These are phyloP conservation scores for Melinaea marsaeus DNA, from an alignment of 2,888 invertebrate species.

Conservation along the genomic window DNA sequence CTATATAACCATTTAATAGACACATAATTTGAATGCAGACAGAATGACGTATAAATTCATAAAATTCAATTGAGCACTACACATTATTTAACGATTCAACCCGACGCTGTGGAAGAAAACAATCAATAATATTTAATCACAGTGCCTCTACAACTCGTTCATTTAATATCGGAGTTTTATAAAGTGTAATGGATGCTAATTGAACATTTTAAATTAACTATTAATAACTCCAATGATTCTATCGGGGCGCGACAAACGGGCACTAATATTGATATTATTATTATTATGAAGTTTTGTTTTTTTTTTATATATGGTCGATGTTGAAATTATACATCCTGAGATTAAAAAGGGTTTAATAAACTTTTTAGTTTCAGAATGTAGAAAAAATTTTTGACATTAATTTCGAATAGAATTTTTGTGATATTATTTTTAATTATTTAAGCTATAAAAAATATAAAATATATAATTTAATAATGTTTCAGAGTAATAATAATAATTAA, in stretches of 20 bases:
- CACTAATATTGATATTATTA: conserved; percentile 28
- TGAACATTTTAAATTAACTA: conserved; percentile 72
- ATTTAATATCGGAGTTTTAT: conserved; percentile 69
- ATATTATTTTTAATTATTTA: too few species aligned
- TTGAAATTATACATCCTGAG: too few species aligned
- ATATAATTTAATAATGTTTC: background rate
- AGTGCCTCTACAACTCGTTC: conserved; percentile 44
- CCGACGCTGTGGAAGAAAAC: conserved; percentile 52
- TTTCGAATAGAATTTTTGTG: too few species aligned
- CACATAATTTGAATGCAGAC: conserved; percentile 27
- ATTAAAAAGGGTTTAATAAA: too few species aligned
- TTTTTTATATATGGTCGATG: background rate
- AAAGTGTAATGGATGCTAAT: conserved; percentile 73
- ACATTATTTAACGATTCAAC: conserved; percentile 67
- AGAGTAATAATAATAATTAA: background rate
- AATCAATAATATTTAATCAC: conserved; percentile 70
- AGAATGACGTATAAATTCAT: conserved; percentile 50
- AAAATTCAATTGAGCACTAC: conserved; percentile 59
- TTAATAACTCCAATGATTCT: conserved; percentile 64
- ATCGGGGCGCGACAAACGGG: conserved; percentile 57
- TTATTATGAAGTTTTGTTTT: background rate
- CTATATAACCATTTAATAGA: conserved; percentile 18
- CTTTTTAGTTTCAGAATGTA: too few species aligned
- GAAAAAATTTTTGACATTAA: too few species aligned
- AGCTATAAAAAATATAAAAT: background rate